A percentile compares a stretch with the other conserved stretches of the same genome.
Evolutionary conservation across 2,888 invertebrate species (phyloP).

Genomic region (Sinohyriopsis cumingii): DNA sequence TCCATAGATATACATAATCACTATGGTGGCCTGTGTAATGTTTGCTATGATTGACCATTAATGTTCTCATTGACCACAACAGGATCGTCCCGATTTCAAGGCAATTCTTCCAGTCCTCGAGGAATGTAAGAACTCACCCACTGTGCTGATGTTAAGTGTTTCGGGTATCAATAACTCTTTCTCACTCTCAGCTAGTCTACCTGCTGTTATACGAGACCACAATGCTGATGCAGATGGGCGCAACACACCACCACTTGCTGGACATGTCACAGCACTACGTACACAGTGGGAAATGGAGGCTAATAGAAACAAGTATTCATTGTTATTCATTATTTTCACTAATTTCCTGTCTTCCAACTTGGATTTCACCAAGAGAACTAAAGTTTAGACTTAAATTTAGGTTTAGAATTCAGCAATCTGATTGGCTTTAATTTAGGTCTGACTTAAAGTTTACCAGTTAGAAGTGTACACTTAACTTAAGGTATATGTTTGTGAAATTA

Average conservation of each 20-base stretch:
- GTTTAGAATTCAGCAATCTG: too few species aligned
- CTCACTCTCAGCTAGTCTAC: slow-evolving; percentile 46
- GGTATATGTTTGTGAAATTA: too few species aligned
- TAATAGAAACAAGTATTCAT: slow-evolving; percentile 49
- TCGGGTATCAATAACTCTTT: slow-evolving; percentile 28
- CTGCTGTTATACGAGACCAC: slow-evolving; percentile 51
- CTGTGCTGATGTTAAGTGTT: slow-evolving; percentile 58
- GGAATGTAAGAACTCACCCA: slow-evolving; percentile 59
- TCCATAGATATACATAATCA: too few species aligned
- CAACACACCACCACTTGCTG: slow-evolving; percentile 59
- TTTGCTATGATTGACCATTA: too few species aligned
- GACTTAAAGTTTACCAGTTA: too few species aligned
- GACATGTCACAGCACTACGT: slow-evolving; percentile 67
- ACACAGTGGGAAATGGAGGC: slow-evolving; percentile 69
- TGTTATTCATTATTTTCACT: neutral
- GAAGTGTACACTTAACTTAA: too few species aligned
- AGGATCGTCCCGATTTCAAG: slow-evolving; percentile 68
- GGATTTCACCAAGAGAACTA: too few species aligned
- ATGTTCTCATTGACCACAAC: neutral
- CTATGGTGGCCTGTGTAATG: too few species aligned
- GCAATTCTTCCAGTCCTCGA: slow-evolving; percentile 62
- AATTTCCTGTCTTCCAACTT: neutral
- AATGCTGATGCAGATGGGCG: slow-evolving; percentile 49
- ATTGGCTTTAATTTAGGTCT: too few species aligned
- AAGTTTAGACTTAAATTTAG: too few species aligned